Evolutionary conservation across 2,797 vertebrate species (phyloP).

Genomic region (Siniperca obscura): DNA sequence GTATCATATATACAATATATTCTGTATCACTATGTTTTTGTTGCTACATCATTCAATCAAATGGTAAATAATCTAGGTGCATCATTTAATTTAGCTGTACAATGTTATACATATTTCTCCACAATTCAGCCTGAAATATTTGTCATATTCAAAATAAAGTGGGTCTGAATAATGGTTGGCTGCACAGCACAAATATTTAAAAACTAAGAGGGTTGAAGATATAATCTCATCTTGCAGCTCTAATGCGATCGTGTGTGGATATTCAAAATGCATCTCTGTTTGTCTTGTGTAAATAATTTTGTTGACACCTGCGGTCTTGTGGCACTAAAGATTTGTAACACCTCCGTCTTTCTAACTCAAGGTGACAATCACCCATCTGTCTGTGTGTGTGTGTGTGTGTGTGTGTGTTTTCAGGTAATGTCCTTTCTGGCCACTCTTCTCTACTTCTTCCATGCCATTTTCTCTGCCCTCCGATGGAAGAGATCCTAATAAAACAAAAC

Average conservation of each 20-base stretch:
- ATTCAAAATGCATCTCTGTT: not conserved
- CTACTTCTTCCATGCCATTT: slow-evolving; percentile 81
- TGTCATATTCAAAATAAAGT: not conserved
- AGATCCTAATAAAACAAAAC: slow-evolving; percentile 64
- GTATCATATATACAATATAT: no score
- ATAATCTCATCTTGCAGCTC: not conserved
- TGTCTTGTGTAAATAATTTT: not conserved
- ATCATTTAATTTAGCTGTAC: not conserved
- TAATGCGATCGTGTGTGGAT: not conserved
- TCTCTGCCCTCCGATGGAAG: slow-evolving; percentile 81
- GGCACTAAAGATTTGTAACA: not conserved
- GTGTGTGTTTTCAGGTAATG: slow-evolving; percentile 76
- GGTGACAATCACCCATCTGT: not conserved
- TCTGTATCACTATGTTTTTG: not conserved
- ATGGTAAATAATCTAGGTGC: not conserved
- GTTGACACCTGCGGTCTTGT: not conserved
- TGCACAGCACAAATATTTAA: not conserved
- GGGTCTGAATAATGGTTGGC: not conserved
- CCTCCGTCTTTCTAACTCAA: not conserved
- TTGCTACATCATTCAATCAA: not conserved
- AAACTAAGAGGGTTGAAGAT: not conserved
- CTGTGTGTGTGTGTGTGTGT: not conserved
- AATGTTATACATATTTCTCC: not conserved
- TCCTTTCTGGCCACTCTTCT: slow-evolving; percentile 75
- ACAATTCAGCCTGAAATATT: not conserved